These are phyloP conservation scores for Loris lydekkerianus DNA, from an alignment of 2,797 vertebrate species.

Conservation along the genomic window DNA sequence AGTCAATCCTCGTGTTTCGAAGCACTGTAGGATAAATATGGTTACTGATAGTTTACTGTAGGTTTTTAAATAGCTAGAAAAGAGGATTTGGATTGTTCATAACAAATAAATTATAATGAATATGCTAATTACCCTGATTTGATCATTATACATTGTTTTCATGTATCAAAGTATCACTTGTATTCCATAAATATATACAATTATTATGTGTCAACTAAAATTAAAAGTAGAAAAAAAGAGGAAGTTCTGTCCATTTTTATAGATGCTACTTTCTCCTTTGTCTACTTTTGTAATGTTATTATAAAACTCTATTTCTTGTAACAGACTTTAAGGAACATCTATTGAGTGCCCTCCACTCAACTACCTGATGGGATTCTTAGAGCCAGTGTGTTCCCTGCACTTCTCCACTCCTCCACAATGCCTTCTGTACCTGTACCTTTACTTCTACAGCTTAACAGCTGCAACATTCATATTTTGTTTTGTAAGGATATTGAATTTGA, in stretches of 20 bases:
- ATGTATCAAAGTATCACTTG: neutral
- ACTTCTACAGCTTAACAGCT: neutral
- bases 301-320: neutral
- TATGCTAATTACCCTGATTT: neutral
- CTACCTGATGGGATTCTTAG: neutral
- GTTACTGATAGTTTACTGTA: neutral
- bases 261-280: neutral
- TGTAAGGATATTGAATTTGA: neutral
- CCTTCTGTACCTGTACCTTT: neutral
- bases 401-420: neutral
- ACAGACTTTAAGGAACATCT: neutral
- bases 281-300: neutral
- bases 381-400: neutral
- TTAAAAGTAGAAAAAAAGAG: neutral
- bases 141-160: neutral
- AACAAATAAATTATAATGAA: neutral
- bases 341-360: accelerated
- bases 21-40: neutral
- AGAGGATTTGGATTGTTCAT: neutral
- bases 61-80: neutral
- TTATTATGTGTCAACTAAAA: neutral
- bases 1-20: neutral
- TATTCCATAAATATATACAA: neutral
- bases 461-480: neutral
- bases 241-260: neutral